Percentiles rank a stretch among this genome's conserved stretches.
Evolutionary conservation across 2,797 vertebrate genomes (phyloP).

Genomic region (Carapus acus): DNA sequence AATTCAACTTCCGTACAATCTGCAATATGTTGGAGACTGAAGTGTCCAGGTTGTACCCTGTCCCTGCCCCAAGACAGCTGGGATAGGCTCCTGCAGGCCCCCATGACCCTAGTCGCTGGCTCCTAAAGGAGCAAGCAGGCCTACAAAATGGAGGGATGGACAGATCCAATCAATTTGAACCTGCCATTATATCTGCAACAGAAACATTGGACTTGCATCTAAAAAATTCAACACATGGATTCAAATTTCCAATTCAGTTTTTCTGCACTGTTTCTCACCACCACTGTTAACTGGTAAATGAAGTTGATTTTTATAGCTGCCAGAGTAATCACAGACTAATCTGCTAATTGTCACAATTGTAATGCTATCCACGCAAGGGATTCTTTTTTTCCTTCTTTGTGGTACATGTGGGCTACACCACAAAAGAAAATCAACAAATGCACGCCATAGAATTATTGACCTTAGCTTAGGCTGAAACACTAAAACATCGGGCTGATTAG

Average conservation of each 20-base stretch:
- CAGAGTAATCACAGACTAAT: slow-evolving; percentile 69
- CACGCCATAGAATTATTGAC: slow-evolving; percentile 59
- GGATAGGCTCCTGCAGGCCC: too few species aligned
- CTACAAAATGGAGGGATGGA: slow-evolving; percentile 49
- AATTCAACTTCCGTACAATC: too few species aligned
- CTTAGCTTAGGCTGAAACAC: slow-evolving; percentile 49
- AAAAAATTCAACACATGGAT: slow-evolving; percentile 53
- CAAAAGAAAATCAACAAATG: slow-evolving; percentile 63
- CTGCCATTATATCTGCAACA: slow-evolving; percentile 47
- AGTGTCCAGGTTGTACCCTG: too few species aligned
- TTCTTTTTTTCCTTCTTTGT: slow-evolving; percentile 48
- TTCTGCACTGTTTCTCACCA: slow-evolving; percentile 49
- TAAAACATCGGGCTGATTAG: slow-evolving; percentile 59
- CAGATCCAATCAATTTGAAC: slow-evolving; percentile 43
- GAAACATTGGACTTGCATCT: slow-evolving; percentile 57
- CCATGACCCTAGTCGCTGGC: too few species aligned
- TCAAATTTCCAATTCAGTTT: slow-evolving; percentile 61
- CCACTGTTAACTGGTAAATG: slow-evolving; percentile 42
- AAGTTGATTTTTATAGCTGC: slow-evolving; percentile 56
- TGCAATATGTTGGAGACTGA: too few species aligned
- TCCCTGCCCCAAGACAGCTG: too few species aligned
- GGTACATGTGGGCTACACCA: slow-evolving; percentile 45
- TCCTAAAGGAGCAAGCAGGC: too few species aligned
- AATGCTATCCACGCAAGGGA: slow-evolving; percentile 61
- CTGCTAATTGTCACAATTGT: slow-evolving; percentile 68